Evolutionary conservation across 2,113 vertebrate species (phyloP).

Genomic region (Perca schrenkii): DNA sequence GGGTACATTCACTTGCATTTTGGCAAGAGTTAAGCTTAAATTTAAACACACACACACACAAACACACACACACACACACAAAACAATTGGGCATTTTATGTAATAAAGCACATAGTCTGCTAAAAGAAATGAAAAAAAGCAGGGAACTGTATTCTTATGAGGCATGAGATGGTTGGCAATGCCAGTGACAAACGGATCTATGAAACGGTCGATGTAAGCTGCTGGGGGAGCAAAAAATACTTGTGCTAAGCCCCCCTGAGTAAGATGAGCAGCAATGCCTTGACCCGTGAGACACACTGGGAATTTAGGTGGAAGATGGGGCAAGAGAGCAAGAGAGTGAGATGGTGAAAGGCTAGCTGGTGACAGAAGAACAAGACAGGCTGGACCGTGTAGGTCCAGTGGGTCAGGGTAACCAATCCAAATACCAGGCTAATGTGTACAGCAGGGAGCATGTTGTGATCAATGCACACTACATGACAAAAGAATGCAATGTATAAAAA

Average conservation of each 20-base stretch:
- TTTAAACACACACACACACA: no score
- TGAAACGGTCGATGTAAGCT: constrained; percentile 51
- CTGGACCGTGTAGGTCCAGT: constrained; percentile 22
- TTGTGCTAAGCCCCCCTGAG: constrained; percentile 55
- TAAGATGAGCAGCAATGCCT: constrained; percentile 60
- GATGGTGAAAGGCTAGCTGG: constrained; percentile 48
- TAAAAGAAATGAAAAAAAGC: constrained; percentile 8
- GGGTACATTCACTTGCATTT: no score
- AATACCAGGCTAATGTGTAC: constrained; percentile 12
- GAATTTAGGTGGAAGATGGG: constrained; percentile 66
- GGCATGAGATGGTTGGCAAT: constrained; percentile 43
- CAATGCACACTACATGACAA: not conserved
- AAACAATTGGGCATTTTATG: constrained; percentile 1
- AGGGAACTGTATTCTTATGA: constrained; percentile 34
- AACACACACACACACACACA: not conserved
- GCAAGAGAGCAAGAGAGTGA: constrained; percentile 35
- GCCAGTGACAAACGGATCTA: constrained; percentile 55
- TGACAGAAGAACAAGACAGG: constrained; percentile 44
- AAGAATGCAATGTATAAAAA: not conserved
- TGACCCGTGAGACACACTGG: constrained; percentile 70
- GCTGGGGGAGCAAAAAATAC: constrained; percentile 59
- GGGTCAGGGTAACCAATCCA: constrained; percentile 41
- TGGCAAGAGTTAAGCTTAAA: no score
- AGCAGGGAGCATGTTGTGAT: constrained; percentile 23
- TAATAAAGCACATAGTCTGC: not conserved